Evolutionary conservation across 2,113 vertebrate species (phyloP), one percentile per base, ranked within the genome.

Genomic region (Prochilodus magdalenae): DNA sequence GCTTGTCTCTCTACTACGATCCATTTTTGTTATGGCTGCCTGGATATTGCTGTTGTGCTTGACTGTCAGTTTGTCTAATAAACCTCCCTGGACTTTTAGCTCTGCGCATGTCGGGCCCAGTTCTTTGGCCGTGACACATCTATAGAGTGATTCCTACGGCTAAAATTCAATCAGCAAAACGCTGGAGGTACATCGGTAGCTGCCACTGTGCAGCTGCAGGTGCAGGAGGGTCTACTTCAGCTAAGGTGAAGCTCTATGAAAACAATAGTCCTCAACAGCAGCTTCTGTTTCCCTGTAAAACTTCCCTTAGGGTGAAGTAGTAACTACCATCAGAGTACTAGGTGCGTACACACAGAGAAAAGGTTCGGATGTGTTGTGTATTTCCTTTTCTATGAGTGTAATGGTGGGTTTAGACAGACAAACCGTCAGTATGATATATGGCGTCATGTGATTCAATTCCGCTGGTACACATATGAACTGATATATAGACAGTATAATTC

Each of bases 221-320:
- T 22, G 5, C 3, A 67, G 27, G 29, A 33, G 20, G 12, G 8
- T 26, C 63, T 67, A 40, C 63, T 22, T 26, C 5, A 29, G 24
- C n/a, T 20, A 27, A 81, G 44, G 20, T 55, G 67, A 71, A 53
- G 55, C 57, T 40, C 67, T 82, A 20, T 16, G 22, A 81, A 55
- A 47, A 33, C 18, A 63, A 30, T 4, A 5, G 33, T 15, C 44
- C 33, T 24, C 20, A 44, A 44, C 20, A 40, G 66, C 33, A 44
- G 36, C 66, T 44, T 4, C 12, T 67, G 65, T 36, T 70, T 60
- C 26, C n/a, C 24, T 26, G 57, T 24, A 40, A 51, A 51, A n/a
- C 15, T 22, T 51, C 24, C 26, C 40, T 29, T 49, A 18, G 15
- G 12, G 18, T 29, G 26, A 30, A 12, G 24, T 51, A 14, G 40